Evolutionary conservation across 2,888 invertebrate genomes (phyloP).

Genomic region (Cotesia congregata): DNA sequence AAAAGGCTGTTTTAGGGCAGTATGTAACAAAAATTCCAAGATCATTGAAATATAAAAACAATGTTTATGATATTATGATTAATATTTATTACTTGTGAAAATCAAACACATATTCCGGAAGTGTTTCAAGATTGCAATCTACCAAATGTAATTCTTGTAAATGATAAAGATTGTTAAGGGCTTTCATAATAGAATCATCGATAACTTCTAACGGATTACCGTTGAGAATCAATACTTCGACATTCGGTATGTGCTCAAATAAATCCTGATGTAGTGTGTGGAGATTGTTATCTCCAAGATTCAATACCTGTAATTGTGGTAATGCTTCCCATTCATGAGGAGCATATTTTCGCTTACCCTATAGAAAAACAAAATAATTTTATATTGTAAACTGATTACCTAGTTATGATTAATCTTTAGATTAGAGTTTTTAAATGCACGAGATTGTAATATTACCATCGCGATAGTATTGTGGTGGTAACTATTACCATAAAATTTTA

Average conservation of each 20-base stretch:
- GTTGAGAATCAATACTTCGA: slow-evolving; percentile 79
- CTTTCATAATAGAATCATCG: slow-evolving; percentile 75
- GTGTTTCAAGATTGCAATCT: slow-evolving; percentile 75
- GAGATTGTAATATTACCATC: no score
- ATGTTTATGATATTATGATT: neutral
- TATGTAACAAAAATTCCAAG: no score
- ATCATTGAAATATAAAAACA: neutral
- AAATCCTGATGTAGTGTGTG: slow-evolving; percentile 80
- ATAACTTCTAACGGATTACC: slow-evolving; percentile 82
- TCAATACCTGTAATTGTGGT: slow-evolving; percentile 73
- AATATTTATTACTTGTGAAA: slow-evolving; percentile 71
- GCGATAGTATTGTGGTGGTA: no score
- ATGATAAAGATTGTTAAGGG: slow-evolving; percentile 76
- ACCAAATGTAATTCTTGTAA: slow-evolving; percentile 83
- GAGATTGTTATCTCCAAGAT: slow-evolving; percentile 80
- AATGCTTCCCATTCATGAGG: slow-evolving; percentile 76
- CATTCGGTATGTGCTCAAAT: slow-evolving; percentile 81
- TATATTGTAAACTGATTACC: neutral
- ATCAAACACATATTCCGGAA: slow-evolving; percentile 79
- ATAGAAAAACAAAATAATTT: slow-evolving; percentile 4
- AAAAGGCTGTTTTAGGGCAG: no score
- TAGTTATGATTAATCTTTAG: no score
- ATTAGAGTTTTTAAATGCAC: no score
- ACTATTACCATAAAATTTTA: no score
- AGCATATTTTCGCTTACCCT: slow-evolving; percentile 72